These are phyloP conservation scores for Zoanthus solanderi DNA, from an alignment of 92 coral and sea anemone genomes.

Conservation along the genomic window DNA sequence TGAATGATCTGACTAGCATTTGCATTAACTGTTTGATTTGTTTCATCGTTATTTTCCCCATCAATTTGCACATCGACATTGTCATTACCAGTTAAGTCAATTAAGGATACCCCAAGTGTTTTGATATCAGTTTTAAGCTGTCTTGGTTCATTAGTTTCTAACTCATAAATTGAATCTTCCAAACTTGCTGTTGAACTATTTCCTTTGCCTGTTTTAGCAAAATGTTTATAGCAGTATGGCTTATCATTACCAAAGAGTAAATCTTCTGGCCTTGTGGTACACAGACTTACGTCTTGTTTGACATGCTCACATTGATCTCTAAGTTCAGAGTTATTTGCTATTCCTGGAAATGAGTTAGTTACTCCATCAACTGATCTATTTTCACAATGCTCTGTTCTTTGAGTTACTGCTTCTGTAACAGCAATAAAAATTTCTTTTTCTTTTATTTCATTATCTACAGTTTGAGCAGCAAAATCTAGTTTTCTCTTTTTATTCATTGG, in stretches of 20 bases:
- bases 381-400: background rate
- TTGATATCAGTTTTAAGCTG: background rate
- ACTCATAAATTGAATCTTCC: background rate
- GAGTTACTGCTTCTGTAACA: background rate
- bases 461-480: background rate
- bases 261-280: background rate
- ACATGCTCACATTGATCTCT: background rate
- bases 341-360: background rate
- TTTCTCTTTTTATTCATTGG: constrained; percentile 29
- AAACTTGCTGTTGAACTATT: background rate
- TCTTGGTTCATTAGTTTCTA: background rate
- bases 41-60: background rate
- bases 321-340: background rate
- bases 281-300: constrained; percentile 5
- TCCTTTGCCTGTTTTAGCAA: background rate
- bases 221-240: background rate
- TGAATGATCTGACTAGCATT: background rate
- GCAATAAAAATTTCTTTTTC: background rate
- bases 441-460: constrained; percentile 15
- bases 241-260: background rate
- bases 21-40: no score
- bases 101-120: background rate
- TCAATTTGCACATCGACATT: background rate
- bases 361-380: constrained; percentile 4
- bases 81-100: background rate